Evolutionary conservation across 2,888 invertebrate genomes (phyloP), one percentile per base, ranked within the genome.

Genomic region (Netelia virgata): DNA sequence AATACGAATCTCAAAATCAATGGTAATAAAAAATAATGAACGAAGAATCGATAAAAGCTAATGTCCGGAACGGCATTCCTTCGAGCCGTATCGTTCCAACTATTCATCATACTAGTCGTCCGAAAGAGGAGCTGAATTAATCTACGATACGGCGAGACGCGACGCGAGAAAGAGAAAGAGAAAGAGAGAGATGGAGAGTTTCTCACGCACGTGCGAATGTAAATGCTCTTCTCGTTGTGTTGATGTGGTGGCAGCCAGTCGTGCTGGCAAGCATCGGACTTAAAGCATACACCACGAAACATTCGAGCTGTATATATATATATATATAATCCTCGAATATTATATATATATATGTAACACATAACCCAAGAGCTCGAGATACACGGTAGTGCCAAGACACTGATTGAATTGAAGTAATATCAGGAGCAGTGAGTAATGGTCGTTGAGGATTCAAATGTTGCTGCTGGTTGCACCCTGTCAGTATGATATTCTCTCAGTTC

Each of bases 351-450:
- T 43, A 20, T n/a, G 43, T 66, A 66, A 28, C 41, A 23, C 43
- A 66, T 57, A 43, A 43, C 55, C 55, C 73, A 61, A 73, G 76
- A 82, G 76, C 77, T 61, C 74, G 70, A 80, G 84, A 75, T 83
- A 72, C 90, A 87, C 89, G 90, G 89, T 90, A 88, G 89, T 91
- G 90, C 91, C 91, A 91, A 93, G 93, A 93, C 93, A 93, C 93
- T 93, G 93, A 93, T 93, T 92, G 93, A 93, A 93, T 93, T 92
- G 93, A 93, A 93, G 93, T 92, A 93, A 93, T 93, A 93, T 93
- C 93, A 93, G 91, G 91, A 92, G 91, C 93, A 90, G 92, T 93
- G 93, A 93, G 91, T 93, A 93, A 93, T 93, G 93, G 90, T 91
- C 92, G 88, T 88, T 88, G 89, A 90, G 90, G 89, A 93, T 92